A percentile compares a stretch with the other conserved stretches of the same genome.
These are phyloP conservation scores for Lordiphosa clarofinis DNA, from an alignment of 1,140 invertebrate genomes.

Conservation along the genomic window DNA sequence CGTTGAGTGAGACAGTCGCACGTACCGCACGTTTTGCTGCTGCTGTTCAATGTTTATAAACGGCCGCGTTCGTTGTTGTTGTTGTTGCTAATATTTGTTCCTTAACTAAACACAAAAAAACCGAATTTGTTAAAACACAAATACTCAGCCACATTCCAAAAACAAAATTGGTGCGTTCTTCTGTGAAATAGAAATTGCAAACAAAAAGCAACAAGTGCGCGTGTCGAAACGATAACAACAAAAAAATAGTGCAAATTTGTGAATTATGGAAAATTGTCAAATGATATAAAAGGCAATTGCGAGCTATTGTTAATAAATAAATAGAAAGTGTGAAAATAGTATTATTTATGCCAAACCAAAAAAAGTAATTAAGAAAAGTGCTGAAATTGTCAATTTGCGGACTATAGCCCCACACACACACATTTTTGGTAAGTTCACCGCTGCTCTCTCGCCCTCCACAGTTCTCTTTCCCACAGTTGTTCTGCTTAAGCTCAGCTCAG, in stretches of 20 bases:
- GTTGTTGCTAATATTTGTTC: slow-evolving; percentile 32
- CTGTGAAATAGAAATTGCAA: slow-evolving; percentile 15
- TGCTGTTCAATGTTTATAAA: slow-evolving; percentile 13
- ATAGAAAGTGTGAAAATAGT: slow-evolving; percentile 46
- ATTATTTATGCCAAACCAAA: neutral
- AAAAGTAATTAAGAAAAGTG: slow-evolving; percentile 31
- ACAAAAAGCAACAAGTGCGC: slow-evolving; percentile 52
- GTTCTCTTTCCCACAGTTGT: neutral
- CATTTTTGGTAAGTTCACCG: too few species aligned
- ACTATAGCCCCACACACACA: too few species aligned
- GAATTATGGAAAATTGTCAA: slow-evolving; percentile 41
- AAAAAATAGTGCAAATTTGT: slow-evolving; percentile 24
- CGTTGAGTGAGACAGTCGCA: slow-evolving; percentile 40
- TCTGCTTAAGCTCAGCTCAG: too few species aligned
- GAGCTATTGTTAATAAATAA: slow-evolving; percentile 39
- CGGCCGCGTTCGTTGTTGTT: slow-evolving; percentile 22
- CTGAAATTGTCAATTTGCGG: slow-evolving; percentile 42
- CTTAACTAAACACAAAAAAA: slow-evolving; percentile 10
- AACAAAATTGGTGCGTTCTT: slow-evolving; percentile 24
- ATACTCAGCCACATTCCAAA: slow-evolving; percentile 13
- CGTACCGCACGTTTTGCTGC: slow-evolving; percentile 25
- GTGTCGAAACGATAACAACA: slow-evolving; percentile 44
- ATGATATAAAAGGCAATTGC: slow-evolving; percentile 43
- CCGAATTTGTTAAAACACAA: slow-evolving; percentile 27
- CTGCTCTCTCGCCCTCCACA: neutral